A percentile compares a stretch with the other conserved stretches of the same genome.
Conservation (phyloP, 2,888 invertebrate species). For the Parapristionchus giblindavisi region DNA sequence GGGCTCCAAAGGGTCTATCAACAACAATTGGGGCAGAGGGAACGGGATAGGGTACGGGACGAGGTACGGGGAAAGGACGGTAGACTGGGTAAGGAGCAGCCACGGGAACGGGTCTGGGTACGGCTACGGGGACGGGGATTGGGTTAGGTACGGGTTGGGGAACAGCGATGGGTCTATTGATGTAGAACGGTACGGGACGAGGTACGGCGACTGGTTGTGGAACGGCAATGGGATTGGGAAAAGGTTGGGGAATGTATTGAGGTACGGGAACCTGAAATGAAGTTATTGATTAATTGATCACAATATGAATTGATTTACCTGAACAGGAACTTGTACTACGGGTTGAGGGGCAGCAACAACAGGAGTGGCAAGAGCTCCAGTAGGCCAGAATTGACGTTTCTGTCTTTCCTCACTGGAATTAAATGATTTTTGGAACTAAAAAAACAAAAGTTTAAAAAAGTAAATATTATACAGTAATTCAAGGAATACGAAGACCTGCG, state of each 20-base stretch:
- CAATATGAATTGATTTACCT: too few relatives aligned
- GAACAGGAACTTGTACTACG: slow-evolving; percentile 28
- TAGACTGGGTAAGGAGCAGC: slow-evolving; percentile 1
- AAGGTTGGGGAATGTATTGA: slow-evolving; percentile 28
- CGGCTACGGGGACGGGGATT: slow-evolving; percentile 1
- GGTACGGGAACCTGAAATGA: slow-evolving; percentile 20
- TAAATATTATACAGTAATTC: too few relatives aligned
- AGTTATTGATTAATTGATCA: not conserved
- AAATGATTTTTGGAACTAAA: not conserved
- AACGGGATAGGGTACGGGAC: slow-evolving; percentile 25
- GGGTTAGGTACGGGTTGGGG: not conserved
- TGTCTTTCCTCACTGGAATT: slow-evolving; percentile 6
- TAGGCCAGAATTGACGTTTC: not conserved
- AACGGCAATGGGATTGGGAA: not conserved
- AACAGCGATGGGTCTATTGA: not conserved
- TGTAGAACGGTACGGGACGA: not conserved
- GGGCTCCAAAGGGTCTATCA: too few relatives aligned
- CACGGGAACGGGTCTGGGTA: slow-evolving; percentile 27
- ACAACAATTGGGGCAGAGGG: too few relatives aligned
- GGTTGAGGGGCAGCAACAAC: slow-evolving; percentile 11
- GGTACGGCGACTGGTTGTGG: not conserved
- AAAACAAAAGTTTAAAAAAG: too few relatives aligned
- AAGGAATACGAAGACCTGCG: too few relatives aligned
- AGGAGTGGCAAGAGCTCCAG: not conserved
- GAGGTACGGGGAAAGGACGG: slow-evolving; percentile 28